Evolutionary conservation across 2,888 invertebrate genomes (phyloP).

Genomic region (Torymus aiolomorphi): DNA sequence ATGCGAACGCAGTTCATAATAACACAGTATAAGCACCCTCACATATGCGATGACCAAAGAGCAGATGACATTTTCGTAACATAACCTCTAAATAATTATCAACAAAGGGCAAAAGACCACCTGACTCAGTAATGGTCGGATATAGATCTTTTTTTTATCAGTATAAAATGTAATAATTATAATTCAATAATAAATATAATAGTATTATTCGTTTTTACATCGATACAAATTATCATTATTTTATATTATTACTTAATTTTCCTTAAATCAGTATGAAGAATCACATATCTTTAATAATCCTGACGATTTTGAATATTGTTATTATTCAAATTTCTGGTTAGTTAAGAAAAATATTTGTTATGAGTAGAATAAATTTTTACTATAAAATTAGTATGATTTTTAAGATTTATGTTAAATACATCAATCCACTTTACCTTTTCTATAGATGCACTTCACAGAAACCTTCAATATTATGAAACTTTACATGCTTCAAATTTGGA

Average conservation of each 20-base stretch:
- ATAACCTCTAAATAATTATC: constrained; percentile 20
- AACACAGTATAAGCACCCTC: too few species aligned
- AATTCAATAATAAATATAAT: not conserved
- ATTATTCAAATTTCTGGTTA: constrained; percentile 48
- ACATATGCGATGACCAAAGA: constrained; percentile 4
- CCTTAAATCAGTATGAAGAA: constrained; percentile 29
- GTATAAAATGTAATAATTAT: constrained; percentile 3
- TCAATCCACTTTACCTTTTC: constrained; percentile 6
- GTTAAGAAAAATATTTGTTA: constrained; percentile 2
- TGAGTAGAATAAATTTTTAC: not conserved
- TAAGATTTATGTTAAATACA: too few species aligned
- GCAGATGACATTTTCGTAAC: constrained; percentile 29
- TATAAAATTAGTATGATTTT: too few species aligned
- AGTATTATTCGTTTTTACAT: constrained; percentile 39
- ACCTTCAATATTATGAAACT: constrained; percentile 89
- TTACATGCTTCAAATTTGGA: constrained; percentile 84
- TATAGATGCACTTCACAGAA: constrained; percentile 84
- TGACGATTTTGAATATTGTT: constrained; percentile 19
- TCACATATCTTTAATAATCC: constrained; percentile 9
- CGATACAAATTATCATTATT: not conserved
- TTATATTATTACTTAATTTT: constrained; percentile 7
- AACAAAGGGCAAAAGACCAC: constrained; percentile 31
- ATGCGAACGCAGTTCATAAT: too few species aligned
- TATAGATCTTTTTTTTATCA: too few species aligned
- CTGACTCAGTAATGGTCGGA: too few species aligned